Evolutionary conservation across 2,113 vertebrate species (phyloP), one percentile per base, ranked within the genome.

Genomic region (Myodes glareolus): DNA sequence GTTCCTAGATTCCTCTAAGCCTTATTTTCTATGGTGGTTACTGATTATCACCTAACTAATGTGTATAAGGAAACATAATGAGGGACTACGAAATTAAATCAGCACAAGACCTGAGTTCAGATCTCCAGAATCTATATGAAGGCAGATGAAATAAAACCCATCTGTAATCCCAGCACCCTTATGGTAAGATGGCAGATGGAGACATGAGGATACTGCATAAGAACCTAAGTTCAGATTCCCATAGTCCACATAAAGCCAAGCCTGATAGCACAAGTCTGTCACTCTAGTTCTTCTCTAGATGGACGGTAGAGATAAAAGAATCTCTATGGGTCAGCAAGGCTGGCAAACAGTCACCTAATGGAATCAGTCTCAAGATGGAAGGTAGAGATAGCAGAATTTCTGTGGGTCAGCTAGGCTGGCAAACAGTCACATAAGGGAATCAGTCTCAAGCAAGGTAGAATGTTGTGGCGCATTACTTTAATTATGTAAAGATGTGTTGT

Each of bases 1-100:
- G 58, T 21, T 58, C 58, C 58, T 58, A 21, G 58, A 94, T 93
- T 88, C 33, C 73, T n/a, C 84, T 86, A 65, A 77, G 92, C 80
- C 10, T 58, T 94, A 50, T 82, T 96, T 92, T 94, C 52, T 63
- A 78, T 68, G 88, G 84, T 70, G 65, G 42, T 85, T 96, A 90
- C 17, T 45, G 6, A 90, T 76, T 29, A 90, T 80, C 33, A 90
- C 29, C 25, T 78, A 94, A 65, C 63, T 89, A 89, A 87, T 52
- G 72, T 73, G 33, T 27, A 7, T 27, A 77, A 61, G 82, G 90
- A 89, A 94, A 76, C 3, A 42, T 10, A 95, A 93, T 5, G 63
- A 67, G 42, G 42, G 4, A 10, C 39, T 12, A 45, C 5, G 58
- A 61, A 65, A 42, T 7, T 67, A 33, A 33, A 45, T 67, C 39